A percentile compares a stretch with the other conserved stretches of the same genome.
Conservation (phyloP, 2,888 invertebrate species). For the Crossocerus cetratus region DNA sequence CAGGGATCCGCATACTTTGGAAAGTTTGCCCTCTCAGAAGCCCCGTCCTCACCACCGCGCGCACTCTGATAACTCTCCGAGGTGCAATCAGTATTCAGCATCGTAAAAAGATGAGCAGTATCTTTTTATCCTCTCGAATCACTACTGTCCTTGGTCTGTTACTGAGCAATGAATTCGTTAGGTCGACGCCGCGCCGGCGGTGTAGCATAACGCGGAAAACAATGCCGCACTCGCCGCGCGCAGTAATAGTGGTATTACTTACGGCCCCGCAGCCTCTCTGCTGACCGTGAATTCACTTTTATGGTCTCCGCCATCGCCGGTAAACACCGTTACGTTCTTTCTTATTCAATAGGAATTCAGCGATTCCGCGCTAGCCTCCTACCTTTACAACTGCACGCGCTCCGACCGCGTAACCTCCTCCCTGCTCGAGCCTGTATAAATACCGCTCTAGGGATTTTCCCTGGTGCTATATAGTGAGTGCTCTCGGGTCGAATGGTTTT, state of each 20-base stretch:
- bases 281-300: conserved; percentile 3
- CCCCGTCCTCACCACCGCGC: neutral
- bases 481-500: conserved; percentile 32
- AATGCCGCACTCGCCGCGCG: neutral
- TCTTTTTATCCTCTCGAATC: no score
- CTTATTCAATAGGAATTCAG: conserved; percentile 3
- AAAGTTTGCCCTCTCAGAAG: neutral
- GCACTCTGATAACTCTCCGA: neutral
- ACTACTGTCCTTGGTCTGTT: no score
- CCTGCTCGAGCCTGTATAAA: neutral
- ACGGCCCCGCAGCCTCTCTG: neutral
- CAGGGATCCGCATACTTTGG: neutral
- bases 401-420: neutral
- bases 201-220: neutral
- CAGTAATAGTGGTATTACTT: neutral
- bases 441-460: no score
- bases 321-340: conserved; percentile 2
- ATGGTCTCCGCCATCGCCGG: neutral
- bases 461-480: neutral
- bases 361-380: conserved; percentile 1
- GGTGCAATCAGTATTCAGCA: neutral
- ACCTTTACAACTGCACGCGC: neutral
- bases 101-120: neutral
- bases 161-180: neutral
- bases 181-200: neutral